Base-by-base conservation (phyloP, 64 coral and sea anemone species). In the Platygyra sinensis region DNA sequence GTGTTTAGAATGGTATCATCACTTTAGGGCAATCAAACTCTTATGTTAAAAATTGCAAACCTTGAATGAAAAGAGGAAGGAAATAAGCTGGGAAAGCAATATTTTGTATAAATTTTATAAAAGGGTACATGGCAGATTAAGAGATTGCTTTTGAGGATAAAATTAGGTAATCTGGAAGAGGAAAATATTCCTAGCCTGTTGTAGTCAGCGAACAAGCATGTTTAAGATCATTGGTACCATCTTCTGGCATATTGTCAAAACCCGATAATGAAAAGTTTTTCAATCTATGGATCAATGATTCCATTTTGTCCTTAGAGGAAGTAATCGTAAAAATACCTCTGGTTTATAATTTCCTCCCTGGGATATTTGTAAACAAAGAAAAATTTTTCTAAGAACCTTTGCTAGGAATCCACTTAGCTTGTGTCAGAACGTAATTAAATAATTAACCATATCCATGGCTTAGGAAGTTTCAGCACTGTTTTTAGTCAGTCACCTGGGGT, bases 371-470 rank as follows among this genome's bases (percentile, higher is more conserved):
- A 50, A 67, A 85, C 30, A 72, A 13, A 2, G 1, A n/a, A 15
- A 36, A 61, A 83, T 20, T 61, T 57, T 20, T 67, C 30, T 83
- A 42, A 83, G 80, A 83, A 62, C 19, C 24, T 85, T 71, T 71
- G 52, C 81, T 51, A 71, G 22, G 65, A 71, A 69, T 71, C 81
- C 62, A 85, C 81, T 85, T 85, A 51, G 19, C 22, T 29, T 50
- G 81, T 71, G 63, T 64, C 81, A 15, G 16, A 67, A 17, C 81
- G 38, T 72, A 85, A 85, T 85, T 85, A 72, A 85, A 33, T 85
- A 71, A 85, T 85, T 71, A 72, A 46, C 81, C 62, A 24, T 17
- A 36, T 51, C 38, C 32, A 29, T 42, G 31, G 81, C 31, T 52
- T 38, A 5, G 38, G 63, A 85, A 69, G 67, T 71, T 51, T n/a